Percentiles rank a stretch among this genome's conserved stretches.
These are phyloP conservation scores for Podotricha telesiphe DNA, from an alignment of 2,888 invertebrate genomes.

Conservation along the genomic window DNA sequence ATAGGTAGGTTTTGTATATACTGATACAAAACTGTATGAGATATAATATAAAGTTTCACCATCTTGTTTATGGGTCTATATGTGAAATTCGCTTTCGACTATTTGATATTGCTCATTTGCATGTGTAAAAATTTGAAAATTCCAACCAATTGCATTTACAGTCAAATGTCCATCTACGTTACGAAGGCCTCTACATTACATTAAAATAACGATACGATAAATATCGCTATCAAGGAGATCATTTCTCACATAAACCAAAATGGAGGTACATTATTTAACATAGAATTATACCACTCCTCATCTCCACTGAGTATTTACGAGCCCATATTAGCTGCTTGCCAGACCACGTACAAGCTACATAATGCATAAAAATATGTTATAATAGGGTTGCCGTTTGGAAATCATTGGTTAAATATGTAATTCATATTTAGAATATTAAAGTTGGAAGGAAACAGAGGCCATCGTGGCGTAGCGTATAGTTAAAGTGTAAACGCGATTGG, in stretches of 20 bases:
- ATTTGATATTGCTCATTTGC: too few relatives aligned
- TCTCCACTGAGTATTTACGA: slow-evolving; percentile 36
- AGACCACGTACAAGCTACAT: slow-evolving; percentile 37
- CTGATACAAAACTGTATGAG: too few relatives aligned
- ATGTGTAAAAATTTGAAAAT: too few relatives aligned
- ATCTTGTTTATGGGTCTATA: too few relatives aligned
- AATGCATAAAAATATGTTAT: slow-evolving; percentile 30
- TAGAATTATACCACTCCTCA: slow-evolving; percentile 22
- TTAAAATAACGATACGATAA: not conserved
- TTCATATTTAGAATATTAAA: not conserved
- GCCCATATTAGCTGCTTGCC: slow-evolving; percentile 37
- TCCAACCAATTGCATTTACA: too few relatives aligned
- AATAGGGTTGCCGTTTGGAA: slow-evolving; percentile 13
- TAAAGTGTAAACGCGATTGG: too few relatives aligned
- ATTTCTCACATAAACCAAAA: slow-evolving; percentile 18
- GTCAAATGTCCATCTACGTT: too few relatives aligned
- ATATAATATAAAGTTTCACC: too few relatives aligned
- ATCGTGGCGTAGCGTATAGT: too few relatives aligned
- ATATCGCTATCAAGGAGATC: not conserved
- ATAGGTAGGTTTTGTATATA: too few relatives aligned
- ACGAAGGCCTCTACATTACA: not conserved
- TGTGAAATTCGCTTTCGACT: too few relatives aligned
- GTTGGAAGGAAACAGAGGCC: too few relatives aligned
- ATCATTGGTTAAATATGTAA: not conserved
- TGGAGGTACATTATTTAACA: slow-evolving; percentile 27